Percentiles rank a stretch among this genome's conserved stretches.
Evolutionary conservation across 2,888 invertebrate genomes (phyloP).

Genomic region (Chaitophorus viminalis): DNA sequence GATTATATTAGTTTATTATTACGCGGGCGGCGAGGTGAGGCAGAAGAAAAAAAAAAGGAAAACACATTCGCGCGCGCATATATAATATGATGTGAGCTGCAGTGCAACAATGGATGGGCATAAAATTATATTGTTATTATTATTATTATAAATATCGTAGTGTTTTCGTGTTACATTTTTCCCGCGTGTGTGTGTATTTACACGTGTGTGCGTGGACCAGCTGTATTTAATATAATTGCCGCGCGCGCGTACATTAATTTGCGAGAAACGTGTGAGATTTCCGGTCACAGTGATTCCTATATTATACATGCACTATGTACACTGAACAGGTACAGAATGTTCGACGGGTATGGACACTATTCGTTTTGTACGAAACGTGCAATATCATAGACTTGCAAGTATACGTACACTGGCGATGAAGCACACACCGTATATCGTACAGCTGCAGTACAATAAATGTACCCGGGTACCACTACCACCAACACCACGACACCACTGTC

Average conservation of each 20-base stretch:
- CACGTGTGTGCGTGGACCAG: too few relatives aligned
- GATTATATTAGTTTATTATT: neutral
- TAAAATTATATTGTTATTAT: constrained; percentile 6
- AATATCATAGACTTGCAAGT: neutral
- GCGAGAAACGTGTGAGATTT: constrained; percentile 39
- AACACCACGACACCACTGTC: neutral
- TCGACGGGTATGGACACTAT: neutral
- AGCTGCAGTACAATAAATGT: too few relatives aligned
- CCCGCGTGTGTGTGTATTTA: neutral
- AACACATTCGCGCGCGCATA: neutral
- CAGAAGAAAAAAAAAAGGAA: neutral
- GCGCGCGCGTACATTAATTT: neutral
- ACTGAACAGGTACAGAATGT: neutral
- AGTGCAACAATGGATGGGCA: constrained; percentile 7
- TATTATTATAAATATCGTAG: neutral
- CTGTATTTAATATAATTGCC: constrained; percentile 6
- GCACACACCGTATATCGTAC: neutral
- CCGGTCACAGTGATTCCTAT: neutral
- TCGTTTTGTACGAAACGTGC: neutral
- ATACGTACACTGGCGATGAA: neutral
- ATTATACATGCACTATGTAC: too few relatives aligned
- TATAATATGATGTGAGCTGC: neutral
- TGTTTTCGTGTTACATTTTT: constrained; percentile 12
- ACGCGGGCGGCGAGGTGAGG: neutral
- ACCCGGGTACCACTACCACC: too few relatives aligned